Evolutionary conservation across 2,113 vertebrate species (phyloP).

Genomic region (Cynopterus brachyotis): DNA sequence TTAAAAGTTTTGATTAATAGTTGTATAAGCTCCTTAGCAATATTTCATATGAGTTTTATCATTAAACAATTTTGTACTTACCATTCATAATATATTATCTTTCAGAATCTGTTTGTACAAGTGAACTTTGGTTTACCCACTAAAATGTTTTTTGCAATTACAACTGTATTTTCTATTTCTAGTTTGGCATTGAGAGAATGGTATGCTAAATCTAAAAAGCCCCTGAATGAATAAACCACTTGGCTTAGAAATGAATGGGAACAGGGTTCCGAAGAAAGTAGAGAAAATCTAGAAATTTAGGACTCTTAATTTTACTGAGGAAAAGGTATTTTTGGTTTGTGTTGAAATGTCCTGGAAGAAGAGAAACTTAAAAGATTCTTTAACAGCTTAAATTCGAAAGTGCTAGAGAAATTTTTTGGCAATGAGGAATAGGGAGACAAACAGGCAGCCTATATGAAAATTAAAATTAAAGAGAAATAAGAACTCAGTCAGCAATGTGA

Average conservation of each 20-base stretch:
- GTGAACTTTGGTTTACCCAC: not conserved
- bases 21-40: not conserved
- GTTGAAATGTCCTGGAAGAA: not conserved
- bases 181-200: not conserved
- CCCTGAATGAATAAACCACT: not conserved
- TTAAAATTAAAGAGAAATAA: not conserved
- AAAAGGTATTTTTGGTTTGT: not conserved
- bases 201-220: not conserved
- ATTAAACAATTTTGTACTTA: constrained; percentile 37
- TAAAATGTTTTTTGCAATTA: constrained; percentile 6
- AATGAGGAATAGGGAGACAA: not conserved
- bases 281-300: not conserved
- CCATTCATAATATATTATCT: not conserved
- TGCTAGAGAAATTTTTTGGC: not conserved
- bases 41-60: not conserved
- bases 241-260: not conserved
- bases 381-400: not conserved
- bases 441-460: not conserved
- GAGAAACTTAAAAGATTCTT: not conserved
- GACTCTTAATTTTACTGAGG: not conserved
- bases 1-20: not conserved
- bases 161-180: not conserved
- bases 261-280: not conserved
- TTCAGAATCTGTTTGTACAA: not conserved
- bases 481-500: not conserved